These are phyloP conservation scores for Ennomos erosarius DNA, from an alignment of 2,888 invertebrate genomes.

Conservation along the genomic window DNA sequence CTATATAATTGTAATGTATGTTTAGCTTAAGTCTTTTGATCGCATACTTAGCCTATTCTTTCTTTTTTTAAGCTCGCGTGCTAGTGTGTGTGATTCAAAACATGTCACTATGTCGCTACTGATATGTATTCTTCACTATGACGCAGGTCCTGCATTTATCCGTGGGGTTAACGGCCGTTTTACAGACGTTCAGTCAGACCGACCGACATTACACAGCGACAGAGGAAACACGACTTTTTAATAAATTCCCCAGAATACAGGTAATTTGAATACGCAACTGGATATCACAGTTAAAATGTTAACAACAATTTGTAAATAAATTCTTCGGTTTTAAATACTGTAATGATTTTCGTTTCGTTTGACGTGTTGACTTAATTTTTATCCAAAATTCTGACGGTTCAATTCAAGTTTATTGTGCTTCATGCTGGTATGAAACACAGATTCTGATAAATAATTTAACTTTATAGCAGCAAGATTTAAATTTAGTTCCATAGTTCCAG, in stretches of 20 bases:
- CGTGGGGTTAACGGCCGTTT: slow-evolving; percentile 50
- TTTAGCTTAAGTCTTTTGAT: too few relatives aligned
- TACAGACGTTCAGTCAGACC: slow-evolving; percentile 47
- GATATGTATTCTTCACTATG: slow-evolving; percentile 7
- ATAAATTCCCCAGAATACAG: slow-evolving; percentile 18
- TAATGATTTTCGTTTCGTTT: too few relatives aligned
- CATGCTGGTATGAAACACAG: too few relatives aligned
- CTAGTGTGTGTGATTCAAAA: slow-evolving; percentile 1
- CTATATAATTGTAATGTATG: too few relatives aligned
- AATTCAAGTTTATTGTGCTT: too few relatives aligned
- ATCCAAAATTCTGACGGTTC: too few relatives aligned
- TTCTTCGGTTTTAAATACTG: too few relatives aligned
- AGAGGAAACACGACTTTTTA: slow-evolving; percentile 16
- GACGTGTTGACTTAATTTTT: too few relatives aligned
- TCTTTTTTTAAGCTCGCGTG: neutral
- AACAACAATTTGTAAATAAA: too few relatives aligned
- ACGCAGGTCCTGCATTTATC: slow-evolving; percentile 45
- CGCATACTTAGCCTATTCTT: neutral
- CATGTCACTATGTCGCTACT: neutral
- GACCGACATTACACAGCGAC: slow-evolving; percentile 35
- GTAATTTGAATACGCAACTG: slow-evolving; percentile 15
- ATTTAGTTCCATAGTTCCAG: too few relatives aligned
- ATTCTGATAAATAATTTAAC: too few relatives aligned
- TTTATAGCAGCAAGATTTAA: too few relatives aligned
- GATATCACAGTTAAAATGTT: neutral